Percentiles rank a stretch among this genome's conserved stretches.
phyloP scores from a whole-genome alignment of 1,140 invertebrate species.

The Pseudomyrmex pallidus region DNA sequence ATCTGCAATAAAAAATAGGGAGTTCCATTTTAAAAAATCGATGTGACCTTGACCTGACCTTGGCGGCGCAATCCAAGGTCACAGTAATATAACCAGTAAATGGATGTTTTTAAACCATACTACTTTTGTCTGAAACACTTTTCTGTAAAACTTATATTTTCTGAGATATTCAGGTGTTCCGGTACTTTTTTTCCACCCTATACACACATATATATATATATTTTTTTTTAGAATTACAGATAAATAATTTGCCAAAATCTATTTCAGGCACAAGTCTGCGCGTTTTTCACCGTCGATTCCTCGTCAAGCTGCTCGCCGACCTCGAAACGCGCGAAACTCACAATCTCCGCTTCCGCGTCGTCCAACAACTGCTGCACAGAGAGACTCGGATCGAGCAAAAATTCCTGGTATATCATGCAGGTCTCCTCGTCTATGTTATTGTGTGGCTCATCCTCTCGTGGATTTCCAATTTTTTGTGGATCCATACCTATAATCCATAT shows the following conservation, averaged over 20 bases:
- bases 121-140: too few relatives aligned
- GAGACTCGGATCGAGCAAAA: slow-evolving; percentile 90
- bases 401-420: slow-evolving; percentile 94
- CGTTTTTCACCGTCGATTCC: slow-evolving; percentile 86
- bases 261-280: slow-evolving; percentile 87
- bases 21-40: too few relatives aligned
- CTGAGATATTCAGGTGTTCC: too few relatives aligned
- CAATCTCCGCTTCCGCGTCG: slow-evolving; percentile 88
- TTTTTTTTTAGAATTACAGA: neutral
- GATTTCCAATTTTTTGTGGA: slow-evolving; percentile 91
- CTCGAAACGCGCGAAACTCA: slow-evolving; percentile 95
- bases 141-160: too few relatives aligned
- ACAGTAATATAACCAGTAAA: too few relatives aligned
- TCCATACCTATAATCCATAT: slow-evolving; percentile 89
- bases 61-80: too few relatives aligned
- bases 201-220: too few relatives aligned
- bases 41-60: too few relatives aligned
- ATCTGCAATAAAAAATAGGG: too few relatives aligned
- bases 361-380: slow-evolving; percentile 91
- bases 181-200: too few relatives aligned
- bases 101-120: too few relatives aligned
- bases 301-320: slow-evolving; percentile 88
- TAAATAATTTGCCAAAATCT: neutral
- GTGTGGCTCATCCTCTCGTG: slow-evolving; percentile 87
- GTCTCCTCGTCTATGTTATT: slow-evolving; percentile 89